phyloP scores from a whole-genome alignment of 2,113 vertebrate genomes.

The Shinisaurus crocodilurus region DNA sequence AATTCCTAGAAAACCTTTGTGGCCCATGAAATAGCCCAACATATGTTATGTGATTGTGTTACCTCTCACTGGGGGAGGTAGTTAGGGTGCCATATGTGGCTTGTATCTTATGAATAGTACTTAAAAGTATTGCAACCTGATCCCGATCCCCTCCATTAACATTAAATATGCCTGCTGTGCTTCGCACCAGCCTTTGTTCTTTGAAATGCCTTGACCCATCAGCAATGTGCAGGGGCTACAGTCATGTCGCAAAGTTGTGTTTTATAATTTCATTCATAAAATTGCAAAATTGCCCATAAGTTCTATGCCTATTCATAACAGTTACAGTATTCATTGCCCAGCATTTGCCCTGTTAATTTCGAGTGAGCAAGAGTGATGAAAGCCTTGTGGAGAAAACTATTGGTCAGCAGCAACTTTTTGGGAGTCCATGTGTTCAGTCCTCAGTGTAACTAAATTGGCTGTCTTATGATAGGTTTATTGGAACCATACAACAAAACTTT shows the following conservation, averaged over 20 bases:
- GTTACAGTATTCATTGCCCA: conserved; percentile 35
- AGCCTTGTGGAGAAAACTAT: neutral
- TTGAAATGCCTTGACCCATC: conserved; percentile 31
- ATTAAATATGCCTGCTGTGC: conserved; percentile 29
- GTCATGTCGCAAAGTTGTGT: conserved; percentile 33
- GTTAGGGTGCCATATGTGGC: neutral
- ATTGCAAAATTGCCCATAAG: neutral
- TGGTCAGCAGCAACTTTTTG: conserved; percentile 27
- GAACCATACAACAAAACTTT: neutral
- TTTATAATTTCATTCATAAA: neutral
- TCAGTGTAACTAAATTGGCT: neutral
- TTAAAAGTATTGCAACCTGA: neutral
- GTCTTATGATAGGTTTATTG: neutral
- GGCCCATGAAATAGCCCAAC: neutral
- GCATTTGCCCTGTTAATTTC: fast-evolving
- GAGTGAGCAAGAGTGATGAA: conserved; percentile 15
- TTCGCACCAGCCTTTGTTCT: conserved; percentile 19
- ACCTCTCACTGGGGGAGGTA: neutral
- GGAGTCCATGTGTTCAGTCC: neutral
- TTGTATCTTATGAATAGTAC: neutral
- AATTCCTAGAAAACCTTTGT: neutral
- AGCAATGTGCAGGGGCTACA: conserved; percentile 14
- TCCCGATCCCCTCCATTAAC: conserved; percentile 5
- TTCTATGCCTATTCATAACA: neutral
- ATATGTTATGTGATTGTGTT: neutral